Evolutionary conservation across 2,888 invertebrate species (phyloP).

Genomic region (Acronicta aceris): DNA sequence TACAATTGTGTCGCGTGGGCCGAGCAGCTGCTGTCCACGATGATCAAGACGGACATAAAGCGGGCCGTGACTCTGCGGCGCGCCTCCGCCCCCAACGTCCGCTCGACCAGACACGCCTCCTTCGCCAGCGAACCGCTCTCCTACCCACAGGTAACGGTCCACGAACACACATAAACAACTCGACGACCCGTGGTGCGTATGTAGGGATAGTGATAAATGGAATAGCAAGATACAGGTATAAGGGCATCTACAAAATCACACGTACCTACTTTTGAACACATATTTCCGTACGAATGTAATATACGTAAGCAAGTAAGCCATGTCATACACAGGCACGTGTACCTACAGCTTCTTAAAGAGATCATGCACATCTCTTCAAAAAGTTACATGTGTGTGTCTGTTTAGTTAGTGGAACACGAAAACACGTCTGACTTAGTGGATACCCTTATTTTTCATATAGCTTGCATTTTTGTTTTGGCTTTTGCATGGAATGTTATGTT

Average conservation of each 20-base stretch:
- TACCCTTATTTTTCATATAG: constrained; percentile 10
- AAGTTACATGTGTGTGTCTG: too few species aligned
- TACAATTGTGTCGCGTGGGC: constrained; percentile 64
- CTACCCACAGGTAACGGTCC: constrained; percentile 74
- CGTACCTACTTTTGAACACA: background rate
- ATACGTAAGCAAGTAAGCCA: too few species aligned
- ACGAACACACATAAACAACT: constrained; percentile 11
- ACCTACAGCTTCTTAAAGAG: too few species aligned
- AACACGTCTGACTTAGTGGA: constrained; percentile 6
- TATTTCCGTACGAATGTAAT: too few species aligned
- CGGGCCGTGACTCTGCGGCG: constrained; percentile 83
- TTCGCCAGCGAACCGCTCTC: constrained; percentile 84
- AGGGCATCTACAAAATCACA: constrained; percentile 8
- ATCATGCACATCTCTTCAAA: too few species aligned
- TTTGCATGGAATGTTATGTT: constrained; percentile 45
- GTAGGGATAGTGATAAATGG: constrained; percentile 3
- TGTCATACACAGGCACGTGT: too few species aligned
- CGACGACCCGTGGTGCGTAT: constrained; percentile 19
- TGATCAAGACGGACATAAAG: constrained; percentile 93
- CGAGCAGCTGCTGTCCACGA: constrained; percentile 93
- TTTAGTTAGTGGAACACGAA: too few species aligned
- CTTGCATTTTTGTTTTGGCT: constrained; percentile 48
- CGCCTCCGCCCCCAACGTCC: constrained; percentile 84
- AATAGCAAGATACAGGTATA: constrained; percentile 10
- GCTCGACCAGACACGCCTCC: constrained; percentile 74